These are phyloP conservation scores for Platycheirus albimanus DNA, from an alignment of 2,888 invertebrate species.

Conservation along the genomic window DNA sequence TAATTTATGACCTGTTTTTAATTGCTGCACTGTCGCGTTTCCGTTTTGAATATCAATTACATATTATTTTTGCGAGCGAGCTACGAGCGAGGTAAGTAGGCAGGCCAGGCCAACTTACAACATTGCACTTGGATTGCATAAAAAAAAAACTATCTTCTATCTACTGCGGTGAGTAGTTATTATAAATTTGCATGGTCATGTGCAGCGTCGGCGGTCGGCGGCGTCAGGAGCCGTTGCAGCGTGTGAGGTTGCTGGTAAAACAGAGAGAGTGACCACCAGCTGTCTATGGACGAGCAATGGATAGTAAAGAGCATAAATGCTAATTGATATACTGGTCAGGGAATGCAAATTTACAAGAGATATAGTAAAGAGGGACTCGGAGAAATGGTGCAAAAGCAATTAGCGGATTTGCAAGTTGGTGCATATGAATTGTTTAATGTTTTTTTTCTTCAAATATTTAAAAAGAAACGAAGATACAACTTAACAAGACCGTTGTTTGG, in stretches of 20 bases:
- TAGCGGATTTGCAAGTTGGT: conserved; percentile 47
- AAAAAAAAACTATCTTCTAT: conserved; percentile 10
- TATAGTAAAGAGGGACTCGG: conserved; percentile 32
- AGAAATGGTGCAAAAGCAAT: conserved; percentile 40
- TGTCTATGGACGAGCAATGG: conserved; percentile 54
- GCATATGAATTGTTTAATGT: conserved; percentile 10
- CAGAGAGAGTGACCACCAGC: conserved; percentile 54
- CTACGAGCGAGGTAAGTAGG: conserved; percentile 12
- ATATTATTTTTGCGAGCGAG: conserved; percentile 38
- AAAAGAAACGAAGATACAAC: neutral
- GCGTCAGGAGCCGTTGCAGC: neutral
- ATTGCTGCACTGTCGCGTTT: conserved; percentile 66
- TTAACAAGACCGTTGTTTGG: too few species aligned
- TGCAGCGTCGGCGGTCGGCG: neutral
- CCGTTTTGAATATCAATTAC: conserved; percentile 71
- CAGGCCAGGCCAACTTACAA: neutral
- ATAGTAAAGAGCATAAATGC: conserved; percentile 51
- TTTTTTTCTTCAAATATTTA: neutral
- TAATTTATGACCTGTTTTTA: conserved; percentile 73
- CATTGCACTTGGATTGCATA: conserved; percentile 28
- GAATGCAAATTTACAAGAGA: conserved; percentile 40
- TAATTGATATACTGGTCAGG: conserved; percentile 70
- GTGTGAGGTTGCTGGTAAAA: conserved; percentile 49
- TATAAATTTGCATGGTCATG: conserved; percentile 17
- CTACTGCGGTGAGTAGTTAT: conserved; percentile 1